Percentiles rank a stretch among this genome's conserved stretches.
Conservation (phyloP, 2,888 invertebrate genomes). For the Phengaris arion region DNA sequence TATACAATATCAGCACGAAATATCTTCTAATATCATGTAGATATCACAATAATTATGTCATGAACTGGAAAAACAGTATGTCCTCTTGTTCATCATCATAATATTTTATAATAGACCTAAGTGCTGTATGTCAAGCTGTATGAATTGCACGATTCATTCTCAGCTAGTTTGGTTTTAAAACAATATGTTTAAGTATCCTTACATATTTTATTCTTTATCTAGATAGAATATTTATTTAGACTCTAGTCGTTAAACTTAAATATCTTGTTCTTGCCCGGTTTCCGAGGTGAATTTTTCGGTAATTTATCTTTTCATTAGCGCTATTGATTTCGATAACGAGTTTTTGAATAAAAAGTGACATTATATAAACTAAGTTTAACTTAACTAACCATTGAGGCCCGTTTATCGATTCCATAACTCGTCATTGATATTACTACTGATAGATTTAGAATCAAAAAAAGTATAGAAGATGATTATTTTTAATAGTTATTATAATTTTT, state of each 20-base stretch:
- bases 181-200: background rate
- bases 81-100: background rate
- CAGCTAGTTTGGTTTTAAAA: background rate
- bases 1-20: background rate
- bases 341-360: no score
- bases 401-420: no score
- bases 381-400: no score
- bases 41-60: background rate
- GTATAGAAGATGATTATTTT: no score
- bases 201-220: background rate
- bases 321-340: no score
- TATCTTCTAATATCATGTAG: background rate
- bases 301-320: no score
- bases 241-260: conserved; percentile 3
- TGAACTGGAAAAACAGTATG: background rate
- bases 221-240: background rate
- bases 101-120: background rate
- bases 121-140: background rate
- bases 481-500: no score
- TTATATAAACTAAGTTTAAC: no score
- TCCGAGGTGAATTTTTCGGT: no score
- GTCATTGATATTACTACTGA: no score
- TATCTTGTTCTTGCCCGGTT: background rate
- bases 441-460: no score
- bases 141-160: background rate